A percentile compares a stretch with the other conserved stretches of the same genome.
phyloP scores from a whole-genome alignment of 92 coral and sea anemone genomes.

The Porites evermanni region DNA sequence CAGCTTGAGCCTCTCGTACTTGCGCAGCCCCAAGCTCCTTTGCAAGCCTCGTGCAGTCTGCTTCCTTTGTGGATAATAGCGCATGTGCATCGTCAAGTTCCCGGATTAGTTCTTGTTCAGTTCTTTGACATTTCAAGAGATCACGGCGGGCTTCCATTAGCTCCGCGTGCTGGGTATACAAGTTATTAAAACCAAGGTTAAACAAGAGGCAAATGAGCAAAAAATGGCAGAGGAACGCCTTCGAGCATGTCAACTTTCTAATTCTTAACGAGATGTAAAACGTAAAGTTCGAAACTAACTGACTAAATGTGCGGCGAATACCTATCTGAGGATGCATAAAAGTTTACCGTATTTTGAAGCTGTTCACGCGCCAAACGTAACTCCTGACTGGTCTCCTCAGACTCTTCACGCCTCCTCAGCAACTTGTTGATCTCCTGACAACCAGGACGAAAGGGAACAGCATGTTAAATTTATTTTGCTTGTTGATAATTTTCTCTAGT shows the following conservation, averaged over 20 bases:
- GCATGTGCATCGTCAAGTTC: slow-evolving; percentile 98
- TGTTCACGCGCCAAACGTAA: slow-evolving; percentile 94
- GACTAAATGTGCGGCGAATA: background rate
- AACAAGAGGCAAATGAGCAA: background rate
- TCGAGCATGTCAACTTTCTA: too few relatives aligned
- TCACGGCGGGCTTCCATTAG: slow-evolving; percentile 95
- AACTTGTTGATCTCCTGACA: slow-evolving; percentile 87
- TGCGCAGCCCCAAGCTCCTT: slow-evolving; percentile 98
- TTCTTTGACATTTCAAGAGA: slow-evolving; percentile 83
- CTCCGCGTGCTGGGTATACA: slow-evolving; percentile 79
- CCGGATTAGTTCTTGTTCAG: slow-evolving; percentile 90
- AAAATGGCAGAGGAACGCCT: too few relatives aligned
- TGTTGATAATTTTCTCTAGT: too few relatives aligned
- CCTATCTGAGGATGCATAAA: background rate
- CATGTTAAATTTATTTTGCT: background rate
- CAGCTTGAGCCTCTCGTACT: slow-evolving; percentile 99
- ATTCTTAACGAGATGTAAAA: too few relatives aligned
- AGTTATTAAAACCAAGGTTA: background rate
- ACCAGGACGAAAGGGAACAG: background rate
- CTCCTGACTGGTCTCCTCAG: slow-evolving; percentile 90
- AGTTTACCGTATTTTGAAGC: slow-evolving; percentile 85
- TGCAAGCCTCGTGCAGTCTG: slow-evolving; percentile 97
- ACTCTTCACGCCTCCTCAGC: slow-evolving; percentile 79
- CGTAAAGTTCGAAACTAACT: too few relatives aligned
- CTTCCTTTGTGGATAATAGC: slow-evolving; percentile 86